Evolutionary conservation across 1,140 invertebrate genomes (phyloP).

Genomic region (Tigriopus japonicus): DNA sequence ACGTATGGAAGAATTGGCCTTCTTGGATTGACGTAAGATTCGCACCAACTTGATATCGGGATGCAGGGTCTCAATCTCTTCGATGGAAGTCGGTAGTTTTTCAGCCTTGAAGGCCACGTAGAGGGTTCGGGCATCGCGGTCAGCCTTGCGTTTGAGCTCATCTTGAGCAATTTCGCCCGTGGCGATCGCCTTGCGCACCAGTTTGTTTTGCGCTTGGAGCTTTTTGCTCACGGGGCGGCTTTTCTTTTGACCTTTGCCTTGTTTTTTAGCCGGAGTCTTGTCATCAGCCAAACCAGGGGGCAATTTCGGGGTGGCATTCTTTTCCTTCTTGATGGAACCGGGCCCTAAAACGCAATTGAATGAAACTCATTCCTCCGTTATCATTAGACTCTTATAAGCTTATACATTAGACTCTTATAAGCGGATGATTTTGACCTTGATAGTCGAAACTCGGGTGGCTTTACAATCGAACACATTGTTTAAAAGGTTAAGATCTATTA

Average conservation of each 20-base stretch:
- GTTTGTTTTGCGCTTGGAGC: neutral
- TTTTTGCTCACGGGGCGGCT: neutral
- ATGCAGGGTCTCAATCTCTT: neutral
- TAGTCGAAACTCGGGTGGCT: no score
- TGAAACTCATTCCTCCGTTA: no score
- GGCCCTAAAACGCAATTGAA: no score
- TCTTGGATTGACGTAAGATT: neutral
- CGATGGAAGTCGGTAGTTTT: neutral
- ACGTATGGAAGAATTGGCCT: neutral
- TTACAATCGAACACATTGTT: no score
- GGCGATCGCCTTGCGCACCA: neutral
- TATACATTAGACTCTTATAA: no score
- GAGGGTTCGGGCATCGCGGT: neutral
- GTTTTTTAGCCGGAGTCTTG: constrained; percentile 73
- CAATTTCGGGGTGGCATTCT: no score
- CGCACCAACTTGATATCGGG: neutral
- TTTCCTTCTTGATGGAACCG: no score
- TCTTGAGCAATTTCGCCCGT: neutral
- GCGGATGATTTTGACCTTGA: no score
- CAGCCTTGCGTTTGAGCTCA: neutral
- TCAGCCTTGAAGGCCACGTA: neutral
- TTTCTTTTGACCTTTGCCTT: constrained; percentile 71
- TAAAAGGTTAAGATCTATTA: no score
- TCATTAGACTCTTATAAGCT: no score
- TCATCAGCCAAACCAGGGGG: constrained; percentile 38